Evolutionary conservation across 2,888 invertebrate species (phyloP).

Genomic region (Tridacna crocea): DNA sequence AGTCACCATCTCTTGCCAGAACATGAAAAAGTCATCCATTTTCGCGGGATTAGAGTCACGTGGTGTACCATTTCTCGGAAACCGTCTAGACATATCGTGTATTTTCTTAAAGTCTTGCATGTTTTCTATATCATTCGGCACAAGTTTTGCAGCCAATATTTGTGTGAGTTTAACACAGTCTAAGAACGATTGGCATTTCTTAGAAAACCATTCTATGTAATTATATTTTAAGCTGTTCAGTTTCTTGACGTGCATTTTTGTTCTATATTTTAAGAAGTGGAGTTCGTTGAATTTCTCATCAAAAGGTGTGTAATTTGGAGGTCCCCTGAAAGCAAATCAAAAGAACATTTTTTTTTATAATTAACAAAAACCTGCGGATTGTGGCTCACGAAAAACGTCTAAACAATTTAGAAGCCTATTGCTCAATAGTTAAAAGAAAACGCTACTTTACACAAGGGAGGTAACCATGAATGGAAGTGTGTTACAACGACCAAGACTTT

Average conservation of each 20-base stretch:
- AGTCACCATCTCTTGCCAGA: conserved; percentile 72
- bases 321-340: conserved; percentile 87
- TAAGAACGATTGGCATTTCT: conserved; percentile 73
- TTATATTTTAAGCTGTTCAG: conserved; percentile 74
- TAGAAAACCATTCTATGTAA: conserved; percentile 80
- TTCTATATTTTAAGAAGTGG: conserved; percentile 74
- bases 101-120: conserved; percentile 68
- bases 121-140: conserved; percentile 66
- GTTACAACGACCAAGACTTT: too few relatives aligned
- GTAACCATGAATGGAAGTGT: too few relatives aligned
- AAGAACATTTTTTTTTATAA: background rate
- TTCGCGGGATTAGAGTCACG: conserved; percentile 64
- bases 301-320: conserved; percentile 88
- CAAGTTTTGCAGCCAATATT: conserved; percentile 59
- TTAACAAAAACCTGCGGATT: too few relatives aligned
- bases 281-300: conserved; percentile 77
- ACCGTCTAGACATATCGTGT: conserved; percentile 64
- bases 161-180: conserved; percentile 77
- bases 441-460: too few relatives aligned
- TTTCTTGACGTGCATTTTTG: conserved; percentile 70
- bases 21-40: conserved; percentile 73
- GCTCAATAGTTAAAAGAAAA: too few relatives aligned
- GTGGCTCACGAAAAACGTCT: too few relatives aligned
- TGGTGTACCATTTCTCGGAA: conserved; percentile 71
- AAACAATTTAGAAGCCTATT: too few relatives aligned